Conservation (phyloP, 2,113 vertebrate species). For the Passer montanus region DNA sequence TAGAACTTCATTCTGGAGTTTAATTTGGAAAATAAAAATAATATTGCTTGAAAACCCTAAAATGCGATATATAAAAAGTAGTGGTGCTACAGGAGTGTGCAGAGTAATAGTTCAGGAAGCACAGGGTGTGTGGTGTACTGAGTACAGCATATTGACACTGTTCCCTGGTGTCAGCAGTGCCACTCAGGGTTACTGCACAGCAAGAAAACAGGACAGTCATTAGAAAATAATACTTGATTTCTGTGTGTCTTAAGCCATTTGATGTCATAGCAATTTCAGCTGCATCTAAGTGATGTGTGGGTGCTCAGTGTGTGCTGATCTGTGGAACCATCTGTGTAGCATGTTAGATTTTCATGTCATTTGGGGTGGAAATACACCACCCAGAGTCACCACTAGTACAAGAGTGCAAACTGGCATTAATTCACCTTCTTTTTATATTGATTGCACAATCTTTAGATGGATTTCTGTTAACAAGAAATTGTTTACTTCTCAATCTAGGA, state of each 20-base stretch:
- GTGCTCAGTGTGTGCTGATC: not conserved
- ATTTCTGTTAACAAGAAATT: conserved; percentile 8
- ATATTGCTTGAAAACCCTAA: not conserved
- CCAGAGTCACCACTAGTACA: not conserved
- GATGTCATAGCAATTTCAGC: not conserved
- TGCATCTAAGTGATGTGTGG: not conserved
- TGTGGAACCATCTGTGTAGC: not conserved
- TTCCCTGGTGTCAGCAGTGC: not conserved
- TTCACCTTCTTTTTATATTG: not conserved
- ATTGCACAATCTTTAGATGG: not conserved
- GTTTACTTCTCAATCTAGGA: conserved; percentile 71
- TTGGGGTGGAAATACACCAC: not conserved
- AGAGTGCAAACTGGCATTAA: not conserved
- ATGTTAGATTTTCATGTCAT: not conserved
- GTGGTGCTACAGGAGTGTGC: not conserved
- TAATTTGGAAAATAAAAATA: not conserved
- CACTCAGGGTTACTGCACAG: not conserved
- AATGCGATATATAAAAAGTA: not conserved
- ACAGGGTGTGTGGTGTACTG: not conserved
- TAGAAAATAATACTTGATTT: not conserved
- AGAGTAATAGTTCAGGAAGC: not conserved
- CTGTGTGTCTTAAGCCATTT: not conserved
- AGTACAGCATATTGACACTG: not conserved
- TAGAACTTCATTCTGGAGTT: not conserved
- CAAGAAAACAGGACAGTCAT: not conserved